These are phyloP conservation scores for Tigriopus japonicus DNA, from an alignment of 1,140 invertebrate genomes.

Conservation along the genomic window DNA sequence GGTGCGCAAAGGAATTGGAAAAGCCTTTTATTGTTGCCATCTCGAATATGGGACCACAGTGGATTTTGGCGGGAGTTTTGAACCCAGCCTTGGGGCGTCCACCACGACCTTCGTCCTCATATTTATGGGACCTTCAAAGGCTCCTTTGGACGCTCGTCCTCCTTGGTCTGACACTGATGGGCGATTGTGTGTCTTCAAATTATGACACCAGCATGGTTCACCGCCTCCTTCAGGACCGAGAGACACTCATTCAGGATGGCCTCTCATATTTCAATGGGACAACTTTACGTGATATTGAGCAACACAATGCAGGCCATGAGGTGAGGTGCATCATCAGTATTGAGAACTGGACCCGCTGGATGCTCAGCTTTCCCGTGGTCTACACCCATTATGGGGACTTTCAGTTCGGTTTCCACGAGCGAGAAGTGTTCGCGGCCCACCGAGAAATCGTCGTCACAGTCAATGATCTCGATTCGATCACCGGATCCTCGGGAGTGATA, in stretches of 20 bases:
- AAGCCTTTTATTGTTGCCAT: too few relatives aligned
- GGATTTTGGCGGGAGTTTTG: too few relatives aligned
- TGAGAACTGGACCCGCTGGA: slow-evolving; percentile 8
- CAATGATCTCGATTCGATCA: slow-evolving; percentile 2
- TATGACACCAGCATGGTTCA: slow-evolving; percentile 7
- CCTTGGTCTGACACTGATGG: too few relatives aligned
- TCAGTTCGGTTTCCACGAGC: slow-evolving; percentile 10
- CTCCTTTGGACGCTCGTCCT: too few relatives aligned
- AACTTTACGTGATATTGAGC: neutral
- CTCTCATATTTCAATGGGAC: slow-evolving; percentile 1
- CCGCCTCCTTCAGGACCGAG: slow-evolving; percentile 2
- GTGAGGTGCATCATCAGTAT: slow-evolving; percentile 4
- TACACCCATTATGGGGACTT: slow-evolving; percentile 8
- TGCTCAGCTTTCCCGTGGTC: slow-evolving; percentile 6
- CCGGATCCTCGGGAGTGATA: slow-evolving; percentile 9
- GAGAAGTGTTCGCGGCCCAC: slow-evolving; percentile 5
- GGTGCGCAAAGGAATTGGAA: too few relatives aligned
- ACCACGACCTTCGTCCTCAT: too few relatives aligned
- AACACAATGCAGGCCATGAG: slow-evolving; percentile 5
- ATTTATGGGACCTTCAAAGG: too few relatives aligned
- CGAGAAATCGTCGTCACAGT: slow-evolving; percentile 7
- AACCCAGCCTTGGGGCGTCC: too few relatives aligned
- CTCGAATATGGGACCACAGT: too few relatives aligned
- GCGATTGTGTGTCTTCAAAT: neutral
- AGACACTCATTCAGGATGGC: slow-evolving; percentile 7